These are phyloP conservation scores for Trochalopteron elliotii DNA, from an alignment of 2,113 vertebrate genomes.

Conservation along the genomic window DNA sequence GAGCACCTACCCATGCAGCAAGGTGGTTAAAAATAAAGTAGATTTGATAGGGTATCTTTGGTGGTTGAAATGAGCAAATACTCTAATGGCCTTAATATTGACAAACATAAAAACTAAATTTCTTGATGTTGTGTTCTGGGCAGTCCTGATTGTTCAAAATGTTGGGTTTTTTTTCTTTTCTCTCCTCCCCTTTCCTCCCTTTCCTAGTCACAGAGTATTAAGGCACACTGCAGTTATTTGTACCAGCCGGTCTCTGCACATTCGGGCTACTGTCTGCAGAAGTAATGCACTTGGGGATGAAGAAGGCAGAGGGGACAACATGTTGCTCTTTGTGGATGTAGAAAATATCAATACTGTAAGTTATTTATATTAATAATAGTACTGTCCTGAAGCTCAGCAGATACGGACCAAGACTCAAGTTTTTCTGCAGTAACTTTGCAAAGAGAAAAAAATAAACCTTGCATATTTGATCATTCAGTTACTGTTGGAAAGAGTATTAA, in stretches of 20 bases:
- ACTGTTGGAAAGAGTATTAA: neutral
- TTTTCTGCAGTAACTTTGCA: neutral
- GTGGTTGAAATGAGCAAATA: neutral
- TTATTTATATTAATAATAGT: neutral
- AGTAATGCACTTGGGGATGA: slow-evolving; percentile 87
- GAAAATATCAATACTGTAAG: slow-evolving; percentile 95
- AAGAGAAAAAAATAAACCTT: neutral
- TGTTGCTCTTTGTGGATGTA: slow-evolving; percentile 93
- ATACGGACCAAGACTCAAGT: neutral
- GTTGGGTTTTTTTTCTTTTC: neutral
- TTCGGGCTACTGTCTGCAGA: slow-evolving; percentile 85
- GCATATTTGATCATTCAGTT: neutral
- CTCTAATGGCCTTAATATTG: neutral
- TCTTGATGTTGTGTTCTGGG: neutral
- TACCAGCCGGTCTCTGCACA: slow-evolving; percentile 90
- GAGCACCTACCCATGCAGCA: neutral
- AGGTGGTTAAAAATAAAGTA: neutral
- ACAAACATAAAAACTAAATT: neutral
- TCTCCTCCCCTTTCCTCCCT: neutral
- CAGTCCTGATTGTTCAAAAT: neutral
- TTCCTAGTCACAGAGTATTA: slow-evolving; percentile 88
- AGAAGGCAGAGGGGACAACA: slow-evolving; percentile 77
- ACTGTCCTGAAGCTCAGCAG: neutral
- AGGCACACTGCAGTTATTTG: slow-evolving; percentile 96
- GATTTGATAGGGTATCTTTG: neutral